Percentiles rank a stretch among this genome's conserved stretches.
These are phyloP conservation scores for Agonum fuliginosum DNA, from an alignment of 2,888 invertebrate genomes.

Conservation along the genomic window DNA sequence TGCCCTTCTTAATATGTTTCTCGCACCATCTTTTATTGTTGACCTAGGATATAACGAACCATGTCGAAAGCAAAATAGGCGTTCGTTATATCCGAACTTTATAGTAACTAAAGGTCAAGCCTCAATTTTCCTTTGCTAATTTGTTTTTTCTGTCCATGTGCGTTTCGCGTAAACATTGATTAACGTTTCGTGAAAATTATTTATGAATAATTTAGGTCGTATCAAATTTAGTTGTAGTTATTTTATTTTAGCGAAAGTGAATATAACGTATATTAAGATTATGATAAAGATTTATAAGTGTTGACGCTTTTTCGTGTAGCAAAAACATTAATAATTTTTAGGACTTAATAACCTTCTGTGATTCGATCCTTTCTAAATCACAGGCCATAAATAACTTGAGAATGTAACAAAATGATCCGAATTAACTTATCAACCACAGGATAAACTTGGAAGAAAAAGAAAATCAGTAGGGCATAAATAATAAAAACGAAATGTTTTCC, in stretches of 20 bases:
- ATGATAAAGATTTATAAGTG: conserved; percentile 39
- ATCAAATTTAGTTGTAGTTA: conserved; percentile 24
- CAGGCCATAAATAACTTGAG: conserved; percentile 6
- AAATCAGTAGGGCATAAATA: background rate
- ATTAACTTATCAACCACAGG: conserved; percentile 17
- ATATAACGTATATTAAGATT: conserved; percentile 25
- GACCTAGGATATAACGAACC: too few species aligned
- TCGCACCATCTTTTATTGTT: too few species aligned
- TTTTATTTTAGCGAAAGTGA: conserved; percentile 34
- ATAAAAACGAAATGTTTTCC: background rate
- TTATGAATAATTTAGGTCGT: conserved; percentile 23
- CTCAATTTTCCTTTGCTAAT: too few species aligned
- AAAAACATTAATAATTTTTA: conserved; percentile 35
- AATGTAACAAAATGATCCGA: conserved; percentile 2
- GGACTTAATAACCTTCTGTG: conserved; percentile 25
- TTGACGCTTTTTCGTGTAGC: conserved; percentile 38
- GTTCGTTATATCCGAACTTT: too few species aligned
- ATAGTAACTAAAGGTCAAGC: too few species aligned
- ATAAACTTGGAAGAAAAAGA: conserved; percentile 1
- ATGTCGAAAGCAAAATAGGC: too few species aligned
- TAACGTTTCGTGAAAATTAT: conserved; percentile 1
- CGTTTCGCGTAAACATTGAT: background rate
- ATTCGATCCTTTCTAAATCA: conserved; percentile 28
- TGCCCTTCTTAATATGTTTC: too few species aligned
- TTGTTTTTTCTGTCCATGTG: conserved; percentile 14